Conservation (phyloP, 2,888 invertebrate species). For the Ligdia adustata region DNA sequence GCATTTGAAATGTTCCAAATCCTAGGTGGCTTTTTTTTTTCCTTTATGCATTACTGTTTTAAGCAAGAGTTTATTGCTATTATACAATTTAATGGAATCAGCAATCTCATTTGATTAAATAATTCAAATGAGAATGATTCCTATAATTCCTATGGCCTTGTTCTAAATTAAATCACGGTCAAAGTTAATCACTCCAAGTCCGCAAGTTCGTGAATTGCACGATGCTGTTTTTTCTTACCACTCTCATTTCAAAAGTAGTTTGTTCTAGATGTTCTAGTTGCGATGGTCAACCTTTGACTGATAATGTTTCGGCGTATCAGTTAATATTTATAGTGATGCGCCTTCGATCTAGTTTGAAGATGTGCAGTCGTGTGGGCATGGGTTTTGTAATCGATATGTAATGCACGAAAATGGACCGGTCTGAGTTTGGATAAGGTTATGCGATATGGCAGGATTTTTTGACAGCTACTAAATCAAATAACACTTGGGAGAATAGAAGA, state of each 20-base stretch:
- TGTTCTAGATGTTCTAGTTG: constrained; percentile 8
- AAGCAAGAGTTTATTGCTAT: too few species aligned
- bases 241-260: constrained; percentile 23
- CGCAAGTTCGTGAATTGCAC: neutral
- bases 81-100: too few species aligned
- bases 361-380: constrained; percentile 61
- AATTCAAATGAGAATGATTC: too few species aligned
- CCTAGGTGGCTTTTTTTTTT: too few species aligned
- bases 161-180: constrained; percentile 2
- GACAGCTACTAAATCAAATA: too few species aligned
- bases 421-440: constrained; percentile 61
- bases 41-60: too few species aligned
- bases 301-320: constrained; percentile 55
- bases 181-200: constrained; percentile 1
- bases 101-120: too few species aligned
- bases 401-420: constrained; percentile 64
- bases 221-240: constrained; percentile 14
- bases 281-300: constrained; percentile 58
- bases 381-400: constrained; percentile 68
- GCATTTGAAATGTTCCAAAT: too few species aligned
- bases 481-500: too few species aligned
- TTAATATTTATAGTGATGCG: constrained; percentile 72
- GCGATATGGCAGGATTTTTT: constrained; percentile 31
- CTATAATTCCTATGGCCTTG: neutral
- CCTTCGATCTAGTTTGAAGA: constrained; percentile 65